phyloP scores from a whole-genome alignment of 2,888 invertebrate genomes.

The Acleris laterana region DNA sequence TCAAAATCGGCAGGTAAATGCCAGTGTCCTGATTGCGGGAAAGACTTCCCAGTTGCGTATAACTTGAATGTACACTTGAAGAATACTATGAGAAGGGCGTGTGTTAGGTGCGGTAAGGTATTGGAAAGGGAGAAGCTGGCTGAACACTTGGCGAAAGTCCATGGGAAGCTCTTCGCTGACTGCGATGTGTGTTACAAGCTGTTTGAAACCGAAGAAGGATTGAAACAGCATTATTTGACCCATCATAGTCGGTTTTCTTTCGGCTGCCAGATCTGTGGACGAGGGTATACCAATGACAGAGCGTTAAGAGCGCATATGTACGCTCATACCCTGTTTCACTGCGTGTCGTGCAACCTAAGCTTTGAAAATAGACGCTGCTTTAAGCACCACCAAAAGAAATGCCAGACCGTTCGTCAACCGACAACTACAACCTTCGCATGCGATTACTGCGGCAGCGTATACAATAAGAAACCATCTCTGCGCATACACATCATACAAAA shows the following conservation, averaged over 20 bases:
- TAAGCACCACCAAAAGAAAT: slow-evolving; percentile 58
- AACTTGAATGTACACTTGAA: slow-evolving; percentile 62
- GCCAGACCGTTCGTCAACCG: slow-evolving; percentile 42
- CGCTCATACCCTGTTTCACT: slow-evolving; percentile 63
- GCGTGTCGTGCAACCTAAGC: slow-evolving; percentile 56
- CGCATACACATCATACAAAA: slow-evolving; percentile 71
- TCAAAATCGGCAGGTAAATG: slow-evolving; percentile 31
- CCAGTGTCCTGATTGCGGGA: slow-evolving; percentile 60
- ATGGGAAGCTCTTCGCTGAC: slow-evolving; percentile 44
- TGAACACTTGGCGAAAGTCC: slow-evolving; percentile 53
- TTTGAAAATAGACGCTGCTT: slow-evolving; percentile 69
- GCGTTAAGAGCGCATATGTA: slow-evolving; percentile 63
- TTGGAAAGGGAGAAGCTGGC: slow-evolving; percentile 53
- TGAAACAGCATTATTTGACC: slow-evolving; percentile 48
- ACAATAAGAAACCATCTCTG: slow-evolving; percentile 67
- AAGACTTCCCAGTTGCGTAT: slow-evolving; percentile 50
- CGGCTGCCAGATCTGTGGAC: slow-evolving; percentile 59
- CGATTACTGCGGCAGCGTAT: slow-evolving; percentile 63
- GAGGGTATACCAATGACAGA: slow-evolving; percentile 57
- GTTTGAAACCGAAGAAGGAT: slow-evolving; percentile 46
- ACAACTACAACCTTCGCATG: slow-evolving; percentile 53
- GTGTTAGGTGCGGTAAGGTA: slow-evolving; percentile 54
- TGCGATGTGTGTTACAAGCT: slow-evolving; percentile 59
- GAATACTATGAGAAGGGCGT: slow-evolving; percentile 56
- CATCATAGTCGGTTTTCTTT: slow-evolving; percentile 47